Conservation (phyloP, 1,140 invertebrate genomes). For the Hesperophylax magnus region DNA sequence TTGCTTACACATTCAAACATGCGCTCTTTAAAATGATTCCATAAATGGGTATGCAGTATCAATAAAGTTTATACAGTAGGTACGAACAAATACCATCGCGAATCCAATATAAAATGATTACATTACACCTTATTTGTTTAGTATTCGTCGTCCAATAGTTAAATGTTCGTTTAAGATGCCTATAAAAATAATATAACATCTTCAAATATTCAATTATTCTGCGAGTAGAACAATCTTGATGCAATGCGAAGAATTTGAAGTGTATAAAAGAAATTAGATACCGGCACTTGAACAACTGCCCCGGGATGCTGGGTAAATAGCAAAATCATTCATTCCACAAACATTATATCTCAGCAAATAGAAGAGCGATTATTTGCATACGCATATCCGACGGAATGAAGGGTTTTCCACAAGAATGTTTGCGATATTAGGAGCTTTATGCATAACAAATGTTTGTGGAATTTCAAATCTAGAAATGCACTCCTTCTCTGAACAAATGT, state of each 20-base stretch:
- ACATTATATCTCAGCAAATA: no score
- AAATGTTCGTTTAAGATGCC: no score
- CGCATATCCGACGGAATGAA: not conserved
- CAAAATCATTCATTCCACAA: not conserved
- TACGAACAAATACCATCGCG: no score
- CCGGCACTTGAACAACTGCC: not conserved
- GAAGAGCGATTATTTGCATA: not conserved
- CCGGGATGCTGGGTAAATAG: conserved; percentile 1
- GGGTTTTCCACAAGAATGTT: not conserved
- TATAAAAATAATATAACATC: not conserved
- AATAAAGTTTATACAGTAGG: no score
- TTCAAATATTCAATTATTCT: not conserved
- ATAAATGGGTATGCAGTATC: no score
- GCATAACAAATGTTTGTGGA: not conserved
- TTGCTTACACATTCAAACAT: no score
- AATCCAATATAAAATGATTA: no score
- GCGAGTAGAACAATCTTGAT: not conserved
- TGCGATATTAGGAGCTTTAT: not conserved
- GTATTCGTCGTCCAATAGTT: no score
- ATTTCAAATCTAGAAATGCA: conserved; percentile 1
- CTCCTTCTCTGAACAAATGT: not conserved
- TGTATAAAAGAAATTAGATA: not conserved
- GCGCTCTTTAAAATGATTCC: no score
- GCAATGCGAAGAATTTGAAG: not conserved
- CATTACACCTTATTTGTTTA: no score